Evolutionary conservation across 2,797 vertebrate species (phyloP), one percentile per base, ranked within the genome.

Genomic region (Acridotheres tristis): DNA sequence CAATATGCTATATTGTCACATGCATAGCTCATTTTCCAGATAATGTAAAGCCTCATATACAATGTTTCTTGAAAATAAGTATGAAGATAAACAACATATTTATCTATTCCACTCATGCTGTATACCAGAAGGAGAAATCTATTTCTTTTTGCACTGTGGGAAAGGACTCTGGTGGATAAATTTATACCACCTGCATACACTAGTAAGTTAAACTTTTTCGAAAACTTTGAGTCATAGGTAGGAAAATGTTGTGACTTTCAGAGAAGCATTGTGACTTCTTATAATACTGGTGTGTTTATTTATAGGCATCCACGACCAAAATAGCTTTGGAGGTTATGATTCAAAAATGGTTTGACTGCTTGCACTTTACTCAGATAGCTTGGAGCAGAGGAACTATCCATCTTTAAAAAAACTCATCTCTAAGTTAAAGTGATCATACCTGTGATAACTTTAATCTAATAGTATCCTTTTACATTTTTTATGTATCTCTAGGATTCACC

Each of bases 21-120:
- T 76, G 29, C 34, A 89, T 93, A 93, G 94, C 92, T 90, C 55
- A 90, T 96, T 89, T 94, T 76, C 23, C 42, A 85, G 63, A 74
- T 93, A 94, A 82, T 1, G 3, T 85, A 90, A 85, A 94, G n/a
- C 40, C 29, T 93, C 1, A 1, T 79, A 72, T 78, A 47, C 83
- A 93, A 69, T 34, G 14, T 74, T 85, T 59, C 71, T 87, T 82
- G 55, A 84, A 83, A 80, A 77, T 67, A 83, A 78, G 34, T 78
- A 58, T 48, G 42, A 89, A 88, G 63, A 69, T 73, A 92, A 90
- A 77, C 29, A 89, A 76, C 53, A 57, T 62, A 53, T 48, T 92
- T 89, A 55, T 55, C 47, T 59, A 73, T 76, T 79, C 53, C 59
- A 30, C 40, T 91, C 51, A 38, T 89, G n/a, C 77, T 48, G 40